Evolutionary conservation across 2,888 invertebrate species (phyloP).

Genomic region (Lissocephala sabroskyi): DNA sequence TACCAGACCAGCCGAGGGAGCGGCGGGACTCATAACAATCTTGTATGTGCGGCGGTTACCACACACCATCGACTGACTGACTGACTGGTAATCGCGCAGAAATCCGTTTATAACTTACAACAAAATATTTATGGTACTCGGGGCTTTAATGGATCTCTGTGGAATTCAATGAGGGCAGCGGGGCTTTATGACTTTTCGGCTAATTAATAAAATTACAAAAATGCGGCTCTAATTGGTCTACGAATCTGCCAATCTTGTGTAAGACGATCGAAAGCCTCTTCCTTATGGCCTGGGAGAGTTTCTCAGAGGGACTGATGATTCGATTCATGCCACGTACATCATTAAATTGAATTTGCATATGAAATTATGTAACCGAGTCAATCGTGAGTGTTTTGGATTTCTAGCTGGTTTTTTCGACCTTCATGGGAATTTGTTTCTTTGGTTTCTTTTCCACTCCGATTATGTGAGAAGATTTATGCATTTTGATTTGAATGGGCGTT

Average conservation of each 20-base stretch:
- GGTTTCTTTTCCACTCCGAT: slow-evolving; percentile 13
- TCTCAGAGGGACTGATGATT: too few species aligned
- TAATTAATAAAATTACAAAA: background rate
- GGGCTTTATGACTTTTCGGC: slow-evolving; percentile 13
- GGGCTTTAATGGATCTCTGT: background rate
- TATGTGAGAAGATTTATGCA: slow-evolving; percentile 5
- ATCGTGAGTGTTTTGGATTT: slow-evolving; percentile 13
- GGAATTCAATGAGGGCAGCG: background rate
- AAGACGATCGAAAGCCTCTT: slow-evolving; percentile 13
- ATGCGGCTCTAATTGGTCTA: slow-evolving; percentile 17
- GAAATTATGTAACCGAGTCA: slow-evolving; percentile 27
- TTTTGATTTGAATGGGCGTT: background rate
- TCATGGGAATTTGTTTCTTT: slow-evolving; percentile 39
- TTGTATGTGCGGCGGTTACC: too few species aligned
- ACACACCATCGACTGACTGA: too few species aligned
- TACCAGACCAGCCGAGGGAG: background rate
- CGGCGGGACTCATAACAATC: too few species aligned
- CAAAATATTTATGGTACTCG: slow-evolving; percentile 9
- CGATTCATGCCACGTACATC: slow-evolving; percentile 11
- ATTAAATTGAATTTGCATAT: slow-evolving; percentile 44
- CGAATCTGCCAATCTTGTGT: slow-evolving; percentile 8
- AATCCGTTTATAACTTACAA: slow-evolving; percentile 10
- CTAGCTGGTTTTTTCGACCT: slow-evolving; percentile 38
- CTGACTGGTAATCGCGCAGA: too few species aligned
- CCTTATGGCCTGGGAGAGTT: slow-evolving; percentile 10